Conservation (phyloP, 2,888 invertebrate species). For the Plebejus melissa region DNA sequence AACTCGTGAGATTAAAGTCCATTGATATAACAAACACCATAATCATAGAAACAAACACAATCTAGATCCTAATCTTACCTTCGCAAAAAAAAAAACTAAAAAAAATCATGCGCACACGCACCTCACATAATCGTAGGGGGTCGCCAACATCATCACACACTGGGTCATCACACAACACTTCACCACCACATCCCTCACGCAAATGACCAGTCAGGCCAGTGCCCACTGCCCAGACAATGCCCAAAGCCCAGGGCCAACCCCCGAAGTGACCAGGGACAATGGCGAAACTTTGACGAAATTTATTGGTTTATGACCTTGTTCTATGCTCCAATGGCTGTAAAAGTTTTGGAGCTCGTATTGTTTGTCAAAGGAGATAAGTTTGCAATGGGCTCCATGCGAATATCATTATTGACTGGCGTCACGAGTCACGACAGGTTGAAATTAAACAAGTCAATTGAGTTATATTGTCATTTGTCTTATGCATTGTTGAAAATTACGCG, state of each 20-base stretch:
- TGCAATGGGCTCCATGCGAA: neutral
- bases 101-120: neutral
- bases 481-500: no score
- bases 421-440: no score
- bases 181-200: slow-evolving; percentile 4
- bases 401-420: no score
- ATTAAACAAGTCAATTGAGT: no score
- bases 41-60: no score
- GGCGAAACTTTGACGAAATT: slow-evolving; percentile 25
- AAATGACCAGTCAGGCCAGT: neutral
- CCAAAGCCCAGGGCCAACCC: neutral
- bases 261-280: neutral
- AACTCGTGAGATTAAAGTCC: no score
- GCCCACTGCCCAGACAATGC: neutral
- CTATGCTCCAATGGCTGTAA: slow-evolving; percentile 39
- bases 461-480: no score
- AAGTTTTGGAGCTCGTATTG: neutral
- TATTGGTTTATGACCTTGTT: slow-evolving; percentile 27
- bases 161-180: slow-evolving; percentile 6
- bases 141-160: slow-evolving; percentile 11
- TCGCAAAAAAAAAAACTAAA: neutral
- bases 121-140: slow-evolving; percentile 1
- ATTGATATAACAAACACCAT: no score
- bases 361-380: neutral
- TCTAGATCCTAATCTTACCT: neutral